Conservation (phyloP, 2,113 vertebrate species). For the Dolichotis patagonum region DNA sequence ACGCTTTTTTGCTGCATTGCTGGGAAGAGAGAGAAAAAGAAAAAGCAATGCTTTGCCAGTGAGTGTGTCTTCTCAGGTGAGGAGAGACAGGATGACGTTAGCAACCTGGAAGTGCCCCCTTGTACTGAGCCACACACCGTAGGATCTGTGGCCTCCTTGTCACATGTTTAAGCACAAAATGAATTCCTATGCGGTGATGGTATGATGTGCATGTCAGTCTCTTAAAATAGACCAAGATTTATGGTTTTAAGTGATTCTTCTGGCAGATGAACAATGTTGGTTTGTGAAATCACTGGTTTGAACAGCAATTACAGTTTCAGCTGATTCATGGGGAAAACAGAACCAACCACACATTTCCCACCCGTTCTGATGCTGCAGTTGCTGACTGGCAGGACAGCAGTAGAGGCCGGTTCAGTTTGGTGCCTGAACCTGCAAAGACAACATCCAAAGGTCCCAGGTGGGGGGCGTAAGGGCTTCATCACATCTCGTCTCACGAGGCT, state of each 20-base stretch:
- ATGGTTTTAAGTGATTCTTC: neutral
- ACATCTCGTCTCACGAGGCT: accelerated
- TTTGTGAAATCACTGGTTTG: neutral
- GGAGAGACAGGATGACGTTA: neutral
- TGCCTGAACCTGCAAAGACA: accelerated
- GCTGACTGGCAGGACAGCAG: too few relatives aligned
- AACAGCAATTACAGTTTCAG: neutral
- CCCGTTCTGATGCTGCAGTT: too few relatives aligned
- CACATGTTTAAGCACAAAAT: neutral
- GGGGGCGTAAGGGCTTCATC: accelerated
- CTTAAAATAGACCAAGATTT: constrained; percentile 17
- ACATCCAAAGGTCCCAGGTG: accelerated
- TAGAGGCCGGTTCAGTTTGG: accelerated
- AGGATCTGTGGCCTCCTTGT: neutral
- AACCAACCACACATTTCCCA: too few relatives aligned
- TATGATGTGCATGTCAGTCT: neutral
- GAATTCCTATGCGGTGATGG: neutral
- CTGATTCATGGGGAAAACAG: neutral
- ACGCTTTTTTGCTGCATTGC: constrained; percentile 96
- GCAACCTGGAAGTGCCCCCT: neutral
- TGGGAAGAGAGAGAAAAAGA: constrained; percentile 78
- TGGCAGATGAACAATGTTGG: neutral
- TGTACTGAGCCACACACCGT: neutral
- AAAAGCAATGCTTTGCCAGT: neutral
- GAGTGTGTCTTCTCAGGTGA: neutral